A percentile compares a stretch with the other conserved stretches of the same genome.
Conservation (phyloP, 2,888 invertebrate species). For the Tethea ocularis region DNA sequence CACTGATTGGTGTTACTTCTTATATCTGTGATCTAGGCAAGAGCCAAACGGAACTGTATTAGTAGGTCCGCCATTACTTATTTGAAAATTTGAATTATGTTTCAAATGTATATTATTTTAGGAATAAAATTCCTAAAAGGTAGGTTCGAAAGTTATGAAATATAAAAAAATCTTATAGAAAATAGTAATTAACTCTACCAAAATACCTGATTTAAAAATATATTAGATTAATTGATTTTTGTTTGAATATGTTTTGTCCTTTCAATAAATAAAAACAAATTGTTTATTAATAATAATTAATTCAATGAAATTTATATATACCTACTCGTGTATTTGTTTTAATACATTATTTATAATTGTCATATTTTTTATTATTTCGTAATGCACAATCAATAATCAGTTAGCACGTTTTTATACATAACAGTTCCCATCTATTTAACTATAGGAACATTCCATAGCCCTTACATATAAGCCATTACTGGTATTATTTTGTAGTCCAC, state of each 20-base stretch:
- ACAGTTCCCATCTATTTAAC: not conserved
- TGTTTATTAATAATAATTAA: too few species aligned
- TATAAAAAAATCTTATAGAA: too few species aligned
- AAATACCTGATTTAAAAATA: not conserved
- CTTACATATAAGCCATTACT: constrained; percentile 35
- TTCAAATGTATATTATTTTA: too few species aligned
- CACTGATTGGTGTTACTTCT: not conserved
- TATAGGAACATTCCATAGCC: not conserved
- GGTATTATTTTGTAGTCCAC: constrained; percentile 51
- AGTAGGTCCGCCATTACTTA: not conserved
- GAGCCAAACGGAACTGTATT: not conserved
- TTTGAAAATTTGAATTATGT: too few species aligned
- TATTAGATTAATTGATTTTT: too few species aligned
- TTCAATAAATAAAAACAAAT: not conserved
- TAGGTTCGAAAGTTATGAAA: too few species aligned
- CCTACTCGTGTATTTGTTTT: too few species aligned
- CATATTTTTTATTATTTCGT: not conserved
- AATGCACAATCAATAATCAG: not conserved
- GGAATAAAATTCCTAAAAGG: too few species aligned
- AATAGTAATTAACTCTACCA: too few species aligned
- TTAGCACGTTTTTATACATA: not conserved
- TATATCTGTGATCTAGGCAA: not conserved
- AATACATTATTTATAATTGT: too few species aligned
- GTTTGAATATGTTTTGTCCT: not conserved
- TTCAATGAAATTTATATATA: too few species aligned